Evolutionary conservation across 2,113 vertebrate genomes (phyloP), one percentile per base, ranked within the genome.

Genomic region (Egretta garzetta): DNA sequence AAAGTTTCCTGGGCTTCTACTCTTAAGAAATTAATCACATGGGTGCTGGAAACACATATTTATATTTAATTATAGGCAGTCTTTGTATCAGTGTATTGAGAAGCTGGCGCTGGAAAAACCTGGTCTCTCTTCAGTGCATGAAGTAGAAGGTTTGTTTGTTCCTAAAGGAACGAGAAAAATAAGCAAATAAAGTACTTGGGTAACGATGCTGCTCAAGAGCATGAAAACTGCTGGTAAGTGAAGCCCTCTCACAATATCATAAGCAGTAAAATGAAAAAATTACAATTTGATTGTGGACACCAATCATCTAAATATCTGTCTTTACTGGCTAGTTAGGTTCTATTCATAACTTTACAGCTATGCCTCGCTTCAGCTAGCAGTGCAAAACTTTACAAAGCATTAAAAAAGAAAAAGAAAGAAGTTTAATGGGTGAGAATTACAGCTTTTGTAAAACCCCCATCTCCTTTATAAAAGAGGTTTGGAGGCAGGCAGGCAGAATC

Each of bases 31-130:
- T 66, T 11, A 88, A 80, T 73, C 67, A 91, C 24, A 22, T 6
- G 28, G 63, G 59, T 18, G 45, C 32, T 23, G 45, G 59, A 70
- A 94, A 52, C 50, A 58, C 50, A 1, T 37, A 68, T 82, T 86
- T 90, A 24, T 80, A n/a, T 84, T 86, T 84, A 81, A 93, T 94
- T 91, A 68, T 14, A 91, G 68, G 67, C 53, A 95, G 62, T 12
- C 49, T 92, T 86, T 96, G 47, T 81, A 71, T 24, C 58, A 68
- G 23, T 73, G 47, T 26, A 84, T 53, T 53, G 66, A 79, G 56
- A 96, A 94, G 73, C 33, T 77, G 56, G 50, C 71, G 56, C 50
- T 83, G 79, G 58, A 85, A 83, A 95, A 94, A 72, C 23, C 17
- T 77, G 75, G 50, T n/a, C 30, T 66, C 30, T 79, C 45, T 82